phyloP scores from a whole-genome alignment of 2,888 invertebrate genomes.

The Epinotia ramella region DNA sequence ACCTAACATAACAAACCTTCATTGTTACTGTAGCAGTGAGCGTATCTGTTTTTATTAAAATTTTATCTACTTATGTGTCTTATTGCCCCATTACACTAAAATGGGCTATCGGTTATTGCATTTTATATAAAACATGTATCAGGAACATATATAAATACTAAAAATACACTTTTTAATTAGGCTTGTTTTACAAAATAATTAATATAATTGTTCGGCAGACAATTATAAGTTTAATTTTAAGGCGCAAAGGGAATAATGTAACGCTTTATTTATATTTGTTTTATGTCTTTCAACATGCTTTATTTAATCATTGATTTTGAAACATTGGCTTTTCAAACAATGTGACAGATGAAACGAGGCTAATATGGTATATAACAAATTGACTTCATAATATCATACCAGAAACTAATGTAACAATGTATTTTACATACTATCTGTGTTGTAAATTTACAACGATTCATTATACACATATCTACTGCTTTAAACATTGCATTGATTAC shows the following conservation, averaged over 20 bases:
- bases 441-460: conserved; percentile 13
- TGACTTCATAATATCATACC: conserved; percentile 13
- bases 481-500: conserved; percentile 8
- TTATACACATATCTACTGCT: conserved; percentile 21
- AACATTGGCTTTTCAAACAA: conserved; percentile 64
- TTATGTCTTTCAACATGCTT: conserved; percentile 66
- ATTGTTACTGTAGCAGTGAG: too few relatives aligned
- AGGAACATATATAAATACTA: too few relatives aligned
- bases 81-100: too few relatives aligned
- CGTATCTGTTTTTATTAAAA: too few relatives aligned
- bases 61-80: too few relatives aligned
- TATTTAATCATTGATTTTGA: conserved; percentile 52
- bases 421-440: neutral
- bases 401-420: conserved; percentile 13
- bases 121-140: too few relatives aligned
- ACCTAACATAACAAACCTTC: neutral
- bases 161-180: neutral
- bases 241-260: conserved; percentile 50
- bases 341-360: conserved; percentile 66
- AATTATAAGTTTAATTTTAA: conserved; percentile 1
- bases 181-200: neutral
- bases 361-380: conserved; percentile 61
- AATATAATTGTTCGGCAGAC: neutral
- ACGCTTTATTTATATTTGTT: conserved; percentile 59
- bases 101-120: too few relatives aligned